phyloP scores from a whole-genome alignment of 2,797 vertebrate species.

The Podarcis siculus region DNA sequence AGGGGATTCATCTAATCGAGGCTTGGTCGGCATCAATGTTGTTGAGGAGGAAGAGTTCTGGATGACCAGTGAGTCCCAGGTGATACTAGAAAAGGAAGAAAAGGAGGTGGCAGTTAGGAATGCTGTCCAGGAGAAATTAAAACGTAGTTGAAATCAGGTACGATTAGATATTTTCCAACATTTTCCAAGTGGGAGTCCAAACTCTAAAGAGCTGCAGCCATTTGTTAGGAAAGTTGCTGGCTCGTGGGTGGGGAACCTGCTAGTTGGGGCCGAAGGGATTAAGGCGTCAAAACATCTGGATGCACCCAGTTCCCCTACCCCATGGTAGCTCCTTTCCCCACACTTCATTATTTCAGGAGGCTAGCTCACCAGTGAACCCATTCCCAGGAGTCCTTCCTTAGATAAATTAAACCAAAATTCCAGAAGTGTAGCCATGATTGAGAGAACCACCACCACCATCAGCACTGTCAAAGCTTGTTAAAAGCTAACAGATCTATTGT shows the following conservation, averaged over 20 bases:
- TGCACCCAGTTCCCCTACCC: too few species aligned
- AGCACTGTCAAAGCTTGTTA: background rate
- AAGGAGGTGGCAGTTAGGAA: conserved; percentile 23
- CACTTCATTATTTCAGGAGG: background rate
- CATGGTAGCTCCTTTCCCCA: too few species aligned
- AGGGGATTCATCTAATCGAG: conserved; percentile 71
- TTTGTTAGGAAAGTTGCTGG: background rate
- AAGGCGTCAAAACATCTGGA: too few species aligned
- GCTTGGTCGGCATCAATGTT: conserved; percentile 77
- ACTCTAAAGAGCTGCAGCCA: background rate
- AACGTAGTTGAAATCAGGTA: background rate
- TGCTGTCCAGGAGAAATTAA: background rate
- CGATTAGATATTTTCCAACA: background rate
- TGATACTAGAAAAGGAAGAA: conserved; percentile 72
- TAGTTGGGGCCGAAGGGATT: background rate
- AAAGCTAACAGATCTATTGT: background rate
- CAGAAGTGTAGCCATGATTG: background rate
- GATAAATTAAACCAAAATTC: background rate
- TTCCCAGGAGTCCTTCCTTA: background rate
- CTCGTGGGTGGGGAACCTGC: too few species aligned
- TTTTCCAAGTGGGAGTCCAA: background rate
- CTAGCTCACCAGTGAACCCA: background rate
- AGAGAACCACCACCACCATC: too few species aligned
- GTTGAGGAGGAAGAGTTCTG: conserved; percentile 86
- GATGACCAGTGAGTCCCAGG: conserved; percentile 75